Percentiles rank a stretch among this genome's conserved stretches.
These are phyloP conservation scores for Lophius americanus DNA, from an alignment of 2,797 vertebrate genomes.

Conservation along the genomic window DNA sequence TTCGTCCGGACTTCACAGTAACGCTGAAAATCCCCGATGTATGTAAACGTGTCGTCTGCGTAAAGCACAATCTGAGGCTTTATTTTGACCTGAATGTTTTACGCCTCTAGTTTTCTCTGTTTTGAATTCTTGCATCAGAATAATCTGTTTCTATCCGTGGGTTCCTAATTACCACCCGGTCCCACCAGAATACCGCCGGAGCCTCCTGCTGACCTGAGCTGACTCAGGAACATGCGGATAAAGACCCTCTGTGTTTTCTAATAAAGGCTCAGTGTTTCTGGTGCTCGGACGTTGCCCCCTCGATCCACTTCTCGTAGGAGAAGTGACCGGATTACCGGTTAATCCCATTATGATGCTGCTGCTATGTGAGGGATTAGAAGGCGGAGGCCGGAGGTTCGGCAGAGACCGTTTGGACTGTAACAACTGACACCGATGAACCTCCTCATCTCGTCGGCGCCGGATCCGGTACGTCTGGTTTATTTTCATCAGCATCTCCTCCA, in stretches of 20 bases:
- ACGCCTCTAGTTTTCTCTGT: no score
- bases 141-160: neutral
- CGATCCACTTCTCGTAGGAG: constrained; percentile 40
- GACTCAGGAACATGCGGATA: constrained; percentile 62
- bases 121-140: neutral
- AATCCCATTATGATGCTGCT: constrained; percentile 79
- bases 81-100: no score
- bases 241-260: constrained; percentile 61
- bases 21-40: no score
- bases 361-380: constrained; percentile 66
- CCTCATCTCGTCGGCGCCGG: no score
- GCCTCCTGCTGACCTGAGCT: constrained; percentile 49
- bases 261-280: constrained; percentile 68
- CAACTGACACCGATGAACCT: constrained; percentile 7
- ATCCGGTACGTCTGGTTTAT: no score
- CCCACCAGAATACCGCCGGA: constrained; percentile 25
- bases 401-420: constrained; percentile 18
- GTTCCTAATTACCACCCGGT: constrained; percentile 11
- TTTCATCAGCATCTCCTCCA: no score
- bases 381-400: constrained; percentile 35
- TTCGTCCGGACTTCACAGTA: no score
- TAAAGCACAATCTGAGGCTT: no score
- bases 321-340: constrained; percentile 72
- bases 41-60: no score
- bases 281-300: constrained; percentile 68